Conservation (phyloP, 2,888 invertebrate genomes). For the Scaptomyza polygonia region DNA sequence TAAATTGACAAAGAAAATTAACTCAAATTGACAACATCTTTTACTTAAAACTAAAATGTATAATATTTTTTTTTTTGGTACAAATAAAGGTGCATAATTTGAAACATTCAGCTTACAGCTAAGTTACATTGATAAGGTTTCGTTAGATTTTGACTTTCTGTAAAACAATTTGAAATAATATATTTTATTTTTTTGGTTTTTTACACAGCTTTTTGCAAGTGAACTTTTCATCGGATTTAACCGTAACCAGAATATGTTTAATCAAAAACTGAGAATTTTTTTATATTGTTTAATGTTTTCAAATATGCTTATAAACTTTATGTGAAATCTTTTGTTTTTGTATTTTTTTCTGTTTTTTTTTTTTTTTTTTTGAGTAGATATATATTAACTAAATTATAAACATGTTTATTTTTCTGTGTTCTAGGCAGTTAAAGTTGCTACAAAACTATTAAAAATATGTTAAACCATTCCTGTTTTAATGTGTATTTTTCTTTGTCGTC, state of each 20-base stretch:
- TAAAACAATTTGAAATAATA: too few species aligned
- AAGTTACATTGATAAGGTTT: conserved; percentile 8
- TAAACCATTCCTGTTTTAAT: conserved; percentile 50
- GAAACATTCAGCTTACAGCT: conserved; percentile 55
- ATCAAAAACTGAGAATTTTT: conserved; percentile 37
- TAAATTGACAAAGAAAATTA: conserved; percentile 14
- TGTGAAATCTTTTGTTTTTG: conserved; percentile 5
- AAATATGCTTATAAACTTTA: conserved; percentile 10
- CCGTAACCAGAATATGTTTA: conserved; percentile 51
- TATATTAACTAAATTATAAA: conserved; percentile 66
- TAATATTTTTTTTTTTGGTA: conserved; percentile 19
- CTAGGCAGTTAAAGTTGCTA: conserved; percentile 79
- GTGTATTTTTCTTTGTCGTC: conserved; percentile 40
- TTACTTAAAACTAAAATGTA: conserved; percentile 15
- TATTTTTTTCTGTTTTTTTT: conserved; percentile 7
- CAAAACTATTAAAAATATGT: conserved; percentile 65
- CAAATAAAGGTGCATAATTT: conserved; percentile 29
- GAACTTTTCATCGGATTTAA: conserved; percentile 25
- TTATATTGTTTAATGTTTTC: conserved; percentile 1
- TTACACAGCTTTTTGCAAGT: conserved; percentile 49
- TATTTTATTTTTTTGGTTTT: conserved; percentile 38
- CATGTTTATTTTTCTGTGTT: conserved; percentile 70
- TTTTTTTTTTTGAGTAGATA: conserved; percentile 40
- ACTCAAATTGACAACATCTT: conserved; percentile 16
- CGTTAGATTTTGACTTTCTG: conserved; percentile 11